Percentiles rank a stretch among this genome's conserved stretches.
These are phyloP conservation scores for Plemyria rubiginata DNA, from an alignment of 2,888 invertebrate species.

Conservation along the genomic window DNA sequence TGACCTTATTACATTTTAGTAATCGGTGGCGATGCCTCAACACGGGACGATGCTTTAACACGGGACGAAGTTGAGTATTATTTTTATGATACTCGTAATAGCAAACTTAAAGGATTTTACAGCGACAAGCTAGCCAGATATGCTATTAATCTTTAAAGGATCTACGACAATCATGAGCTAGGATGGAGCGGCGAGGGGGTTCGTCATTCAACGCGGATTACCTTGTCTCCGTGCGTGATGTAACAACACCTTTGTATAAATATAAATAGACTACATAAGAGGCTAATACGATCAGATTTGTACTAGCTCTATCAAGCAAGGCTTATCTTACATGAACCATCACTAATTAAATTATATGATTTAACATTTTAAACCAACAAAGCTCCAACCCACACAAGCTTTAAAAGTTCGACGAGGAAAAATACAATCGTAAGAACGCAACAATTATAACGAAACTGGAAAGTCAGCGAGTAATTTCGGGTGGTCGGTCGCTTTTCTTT, in stretches of 20 bases:
- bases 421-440: slow-evolving; percentile 29
- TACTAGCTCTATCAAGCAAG: slow-evolving; percentile 19
- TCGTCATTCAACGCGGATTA: slow-evolving; percentile 57
- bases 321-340: slow-evolving; percentile 26
- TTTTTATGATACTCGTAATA: slow-evolving; percentile 50
- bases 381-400: slow-evolving; percentile 22
- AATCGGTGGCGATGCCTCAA: slow-evolving; percentile 37
- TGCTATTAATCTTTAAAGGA: slow-evolving; percentile 69
- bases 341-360: slow-evolving; percentile 24
- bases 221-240: slow-evolving; percentile 45
- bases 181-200: slow-evolving; percentile 50
- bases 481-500: slow-evolving; percentile 59
- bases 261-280: slow-evolving; percentile 39
- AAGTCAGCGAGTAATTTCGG: slow-evolving; percentile 55
- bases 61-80: slow-evolving; percentile 43
- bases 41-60: slow-evolving; percentile 36
- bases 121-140: slow-evolving; percentile 51
- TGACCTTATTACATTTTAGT: slow-evolving; percentile 53
- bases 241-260: slow-evolving; percentile 43
- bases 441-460: slow-evolving; percentile 50
- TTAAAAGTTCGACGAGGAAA: slow-evolving; percentile 25
- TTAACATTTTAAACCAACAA: slow-evolving; percentile 15
- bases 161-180: slow-evolving; percentile 55
- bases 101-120: slow-evolving; percentile 51
- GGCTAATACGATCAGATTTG: slow-evolving; percentile 24